Percentiles rank a stretch among this genome's conserved stretches.
These are phyloP conservation scores for Stenodema calcarata DNA, from an alignment of 2,888 invertebrate genomes.

Conservation along the genomic window DNA sequence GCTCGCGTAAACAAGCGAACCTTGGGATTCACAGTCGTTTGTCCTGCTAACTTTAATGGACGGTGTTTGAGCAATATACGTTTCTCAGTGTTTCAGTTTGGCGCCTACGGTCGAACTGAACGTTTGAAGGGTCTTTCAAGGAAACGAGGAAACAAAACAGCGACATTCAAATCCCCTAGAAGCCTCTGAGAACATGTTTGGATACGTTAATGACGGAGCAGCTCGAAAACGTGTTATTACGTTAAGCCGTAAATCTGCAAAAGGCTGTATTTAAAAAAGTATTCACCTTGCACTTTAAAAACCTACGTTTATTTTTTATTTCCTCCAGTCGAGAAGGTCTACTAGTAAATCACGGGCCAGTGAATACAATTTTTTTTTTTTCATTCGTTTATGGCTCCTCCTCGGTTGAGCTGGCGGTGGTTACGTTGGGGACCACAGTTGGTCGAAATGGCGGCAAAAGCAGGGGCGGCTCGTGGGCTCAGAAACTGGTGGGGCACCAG, in stretches of 20 bases:
- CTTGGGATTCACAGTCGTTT: too few relatives aligned
- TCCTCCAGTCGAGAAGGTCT: background rate
- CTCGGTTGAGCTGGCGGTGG: background rate
- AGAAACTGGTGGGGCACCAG: too few relatives aligned
- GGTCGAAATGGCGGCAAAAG: background rate
- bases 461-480: too few relatives aligned
- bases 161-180: background rate
- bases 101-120: background rate
- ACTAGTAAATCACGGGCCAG: background rate
- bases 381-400: background rate
- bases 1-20: too few relatives aligned
- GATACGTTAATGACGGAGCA: conserved; percentile 33
- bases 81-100: background rate
- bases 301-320: background rate
- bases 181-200: background rate
- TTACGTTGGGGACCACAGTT: background rate
- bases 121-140: background rate
- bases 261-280: conserved; percentile 27
- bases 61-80: too few relatives aligned
- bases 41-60: too few relatives aligned
- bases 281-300: conserved; percentile 31
- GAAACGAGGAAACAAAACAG: background rate
- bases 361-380: background rate
- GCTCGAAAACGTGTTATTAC: conserved; percentile 33
- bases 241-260: conserved; percentile 19